Evolutionary conservation across 2,888 invertebrate genomes (phyloP).

Genomic region (Ligdia adustata): DNA sequence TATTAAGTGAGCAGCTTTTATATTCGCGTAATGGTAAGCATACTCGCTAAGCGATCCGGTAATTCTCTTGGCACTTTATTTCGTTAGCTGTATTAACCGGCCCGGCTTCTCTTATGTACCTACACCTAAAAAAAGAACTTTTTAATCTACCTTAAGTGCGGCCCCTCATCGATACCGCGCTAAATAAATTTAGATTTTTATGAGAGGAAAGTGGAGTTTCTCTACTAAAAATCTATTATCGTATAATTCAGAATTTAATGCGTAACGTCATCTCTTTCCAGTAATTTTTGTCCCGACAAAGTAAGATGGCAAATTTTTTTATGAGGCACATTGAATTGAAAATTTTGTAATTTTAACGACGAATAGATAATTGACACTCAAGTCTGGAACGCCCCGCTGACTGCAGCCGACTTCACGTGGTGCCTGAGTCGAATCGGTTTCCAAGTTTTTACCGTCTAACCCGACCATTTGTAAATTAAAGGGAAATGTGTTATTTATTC

Average conservation of each 20-base stretch:
- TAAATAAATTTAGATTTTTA: slow-evolving; percentile 57
- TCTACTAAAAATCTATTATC: slow-evolving; percentile 44
- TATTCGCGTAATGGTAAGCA: slow-evolving; percentile 65
- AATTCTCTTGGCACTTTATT: slow-evolving; percentile 66
- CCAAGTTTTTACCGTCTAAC: slow-evolving; percentile 62
- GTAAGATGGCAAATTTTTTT: slow-evolving; percentile 38
- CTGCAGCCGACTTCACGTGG: slow-evolving; percentile 54
- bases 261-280: slow-evolving; percentile 7
- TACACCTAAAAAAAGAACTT: slow-evolving; percentile 47
- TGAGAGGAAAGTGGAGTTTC: slow-evolving; percentile 52
- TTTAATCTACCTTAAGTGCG: slow-evolving; percentile 58
- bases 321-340: slow-evolving; percentile 23
- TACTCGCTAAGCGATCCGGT: slow-evolving; percentile 62
- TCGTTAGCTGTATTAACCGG: slow-evolving; percentile 56
- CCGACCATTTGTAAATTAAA: slow-evolving; percentile 61
- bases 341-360: slow-evolving; percentile 41
- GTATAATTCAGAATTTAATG: slow-evolving; percentile 17
- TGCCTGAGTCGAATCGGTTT: slow-evolving; percentile 58
- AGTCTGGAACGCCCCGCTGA: slow-evolving; percentile 58
- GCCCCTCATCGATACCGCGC: slow-evolving; percentile 49
- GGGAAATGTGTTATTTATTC: slow-evolving; percentile 72
- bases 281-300: slow-evolving; percentile 16
- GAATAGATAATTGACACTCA: slow-evolving; percentile 50
- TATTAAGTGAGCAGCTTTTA: slow-evolving; percentile 73
- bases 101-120: slow-evolving; percentile 30